Conservation (phyloP, 2,113 vertebrate genomes). For the Petroica traversi region DNA sequence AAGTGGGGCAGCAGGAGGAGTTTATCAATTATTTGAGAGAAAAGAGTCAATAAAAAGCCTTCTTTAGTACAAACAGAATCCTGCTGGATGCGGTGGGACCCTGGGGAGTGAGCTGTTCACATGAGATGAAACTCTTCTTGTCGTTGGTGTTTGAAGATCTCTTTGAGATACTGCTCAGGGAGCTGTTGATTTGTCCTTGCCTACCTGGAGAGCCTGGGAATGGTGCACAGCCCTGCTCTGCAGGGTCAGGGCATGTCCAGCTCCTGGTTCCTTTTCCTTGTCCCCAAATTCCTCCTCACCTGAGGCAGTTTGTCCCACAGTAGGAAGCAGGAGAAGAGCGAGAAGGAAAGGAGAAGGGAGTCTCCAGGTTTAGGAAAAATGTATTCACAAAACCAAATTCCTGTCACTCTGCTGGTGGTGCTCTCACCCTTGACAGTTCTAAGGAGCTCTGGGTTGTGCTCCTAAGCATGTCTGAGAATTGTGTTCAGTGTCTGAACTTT, state of each 20-base stretch:
- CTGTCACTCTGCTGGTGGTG: neutral
- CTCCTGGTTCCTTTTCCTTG: neutral
- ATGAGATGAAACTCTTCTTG: neutral
- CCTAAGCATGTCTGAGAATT: neutral
- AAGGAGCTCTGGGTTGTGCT: neutral
- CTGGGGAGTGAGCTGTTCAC: slow-evolving; percentile 30
- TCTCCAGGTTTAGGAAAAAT: neutral
- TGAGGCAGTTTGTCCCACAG: neutral
- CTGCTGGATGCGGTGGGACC: neutral
- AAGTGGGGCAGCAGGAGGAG: neutral
- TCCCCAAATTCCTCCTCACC: neutral
- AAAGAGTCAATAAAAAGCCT: slow-evolving; percentile 21
- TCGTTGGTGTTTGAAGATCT: slow-evolving; percentile 12
- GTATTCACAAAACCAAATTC: neutral
- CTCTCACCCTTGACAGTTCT: neutral
- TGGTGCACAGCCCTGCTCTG: neutral
- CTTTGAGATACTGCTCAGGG: neutral
- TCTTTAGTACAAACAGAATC: neutral
- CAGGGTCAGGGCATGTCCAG: neutral
- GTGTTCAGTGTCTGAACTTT: neutral
- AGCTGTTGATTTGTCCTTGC: slow-evolving; percentile 17
- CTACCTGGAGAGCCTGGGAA: neutral
- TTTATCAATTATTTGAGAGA: slow-evolving; percentile 56
- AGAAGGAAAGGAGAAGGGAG: neutral
- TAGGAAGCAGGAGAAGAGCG: neutral